phyloP scores from a whole-genome alignment of 1,140 invertebrate species.

The Neodiprion pinetum region DNA sequence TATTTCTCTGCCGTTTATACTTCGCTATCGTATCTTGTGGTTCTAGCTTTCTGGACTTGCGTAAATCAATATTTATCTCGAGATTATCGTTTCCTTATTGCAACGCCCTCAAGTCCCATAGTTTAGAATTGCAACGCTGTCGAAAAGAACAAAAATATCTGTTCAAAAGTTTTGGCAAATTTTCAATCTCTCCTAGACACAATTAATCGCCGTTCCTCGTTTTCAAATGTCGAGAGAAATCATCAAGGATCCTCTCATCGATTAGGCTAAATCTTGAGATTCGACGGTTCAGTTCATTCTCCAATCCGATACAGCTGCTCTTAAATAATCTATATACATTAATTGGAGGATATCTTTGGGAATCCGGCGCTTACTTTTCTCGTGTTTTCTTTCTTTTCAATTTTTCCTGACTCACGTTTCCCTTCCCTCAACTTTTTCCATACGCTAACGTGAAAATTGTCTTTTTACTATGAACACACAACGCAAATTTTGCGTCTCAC shows the following conservation, averaged over 20 bases:
- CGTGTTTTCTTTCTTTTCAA: constrained; percentile 26
- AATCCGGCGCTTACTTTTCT: not conserved
- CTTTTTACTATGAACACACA: not conserved
- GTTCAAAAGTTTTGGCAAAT: not conserved
- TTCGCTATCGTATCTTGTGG: not conserved
- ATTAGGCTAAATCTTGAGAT: not conserved
- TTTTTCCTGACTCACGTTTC: constrained; percentile 8
- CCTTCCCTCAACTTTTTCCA: not conserved
- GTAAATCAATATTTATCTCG: not conserved
- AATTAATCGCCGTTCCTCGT: not conserved
- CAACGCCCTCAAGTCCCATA: constrained; percentile 29
- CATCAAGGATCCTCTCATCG: not conserved
- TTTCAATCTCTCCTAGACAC: not conserved
- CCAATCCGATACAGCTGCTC: not conserved
- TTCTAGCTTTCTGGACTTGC: not conserved
- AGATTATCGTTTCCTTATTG: constrained; percentile 15
- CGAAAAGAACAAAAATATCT: constrained; percentile 20
- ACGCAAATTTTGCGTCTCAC: not conserved
- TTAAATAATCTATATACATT: not conserved
- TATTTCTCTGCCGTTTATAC: not conserved
- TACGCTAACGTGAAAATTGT: not conserved
- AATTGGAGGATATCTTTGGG: constrained; percentile 11
- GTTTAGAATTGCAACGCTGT: constrained; percentile 28
- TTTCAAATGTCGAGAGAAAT: not conserved
- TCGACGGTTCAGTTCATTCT: constrained; percentile 25